Evolutionary conservation across 2,113 vertebrate genomes (phyloP), one percentile per base, ranked within the genome.

Genomic region (Cochlearius cochlearius): DNA sequence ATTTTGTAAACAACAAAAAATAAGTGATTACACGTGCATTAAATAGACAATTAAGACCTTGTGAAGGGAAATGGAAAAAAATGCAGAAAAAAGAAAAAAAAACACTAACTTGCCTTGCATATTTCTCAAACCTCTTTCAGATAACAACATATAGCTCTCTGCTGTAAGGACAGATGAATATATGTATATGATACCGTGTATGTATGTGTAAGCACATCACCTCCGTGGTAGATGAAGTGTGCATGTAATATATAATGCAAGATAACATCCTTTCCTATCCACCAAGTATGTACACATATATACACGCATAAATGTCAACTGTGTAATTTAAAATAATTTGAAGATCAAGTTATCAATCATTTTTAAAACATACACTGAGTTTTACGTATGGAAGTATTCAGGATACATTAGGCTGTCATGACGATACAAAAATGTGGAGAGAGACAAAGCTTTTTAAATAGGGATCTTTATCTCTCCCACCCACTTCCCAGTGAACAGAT

Each of bases 281-380:
- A 82, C 58, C 23, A 75, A 92, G 73, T 89, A 85, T 82, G 34
- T 83, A 90, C 76, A 96, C 94, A 94, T 18, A 69, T 47, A 84
- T 11, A 81, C 59, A 94, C 79, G 63, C 93, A 94, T 80, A 97
- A 94, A 94, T 67, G 58, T 82, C 94, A 97, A 97, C 94, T 75
- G 30, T 43, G 72, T 82, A 74, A 95, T 93, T 94, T 72, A 68
- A 95, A 96, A 77, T 91, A 91, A 92, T 86, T 86, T 75, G 73
- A 91, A 94, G 85, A 95, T 89, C 76, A 94, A 96, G 88, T 89
- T 77, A 96, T 86, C 94, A 94, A 75, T 94, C 83, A 96, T 91
- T 95, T 94, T 73, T 81, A 76, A 94, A 95, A 69, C 41, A 62
- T 20, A 92, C 52, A 58, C 75, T 11, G 43, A 81, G 52, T 29